A percentile compares a stretch with the other conserved stretches of the same genome.
These are phyloP conservation scores for Nerophis lumbriciformis DNA, from an alignment of 2,113 vertebrate species.

Conservation along the genomic window DNA sequence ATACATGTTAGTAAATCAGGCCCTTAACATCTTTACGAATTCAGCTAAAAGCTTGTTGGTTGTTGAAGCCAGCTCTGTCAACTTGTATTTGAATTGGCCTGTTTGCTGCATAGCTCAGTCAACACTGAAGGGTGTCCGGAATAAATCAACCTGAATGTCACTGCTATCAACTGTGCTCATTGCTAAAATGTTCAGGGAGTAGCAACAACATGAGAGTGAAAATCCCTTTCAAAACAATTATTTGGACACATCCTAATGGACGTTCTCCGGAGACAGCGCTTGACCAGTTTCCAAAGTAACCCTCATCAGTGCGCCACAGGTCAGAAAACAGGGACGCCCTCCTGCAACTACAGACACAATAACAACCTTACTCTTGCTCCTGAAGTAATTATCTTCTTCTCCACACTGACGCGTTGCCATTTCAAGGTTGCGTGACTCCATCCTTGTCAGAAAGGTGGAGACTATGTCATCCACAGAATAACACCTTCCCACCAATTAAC, in stretches of 20 bases:
- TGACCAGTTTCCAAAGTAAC: background rate
- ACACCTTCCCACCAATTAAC: background rate
- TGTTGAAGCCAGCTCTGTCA: constrained; percentile 30
- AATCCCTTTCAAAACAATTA: background rate
- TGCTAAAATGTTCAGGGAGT: constrained; percentile 11
- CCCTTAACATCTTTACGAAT: background rate
- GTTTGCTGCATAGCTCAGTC: constrained; percentile 42
- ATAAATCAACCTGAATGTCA: constrained; percentile 32
- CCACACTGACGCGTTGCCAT: background rate
- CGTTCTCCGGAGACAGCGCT: background rate
- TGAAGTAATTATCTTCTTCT: constrained; percentile 3
- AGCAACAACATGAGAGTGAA: background rate
- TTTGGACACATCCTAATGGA: background rate
- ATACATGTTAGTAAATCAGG: no score
- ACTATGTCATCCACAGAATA: background rate
- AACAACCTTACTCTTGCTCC: constrained; percentile 2
- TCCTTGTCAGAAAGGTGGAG: background rate
- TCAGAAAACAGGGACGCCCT: background rate
- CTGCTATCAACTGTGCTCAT: constrained; percentile 13
- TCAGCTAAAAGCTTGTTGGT: background rate
- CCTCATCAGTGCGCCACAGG: background rate
- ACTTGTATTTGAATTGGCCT: constrained; percentile 39
- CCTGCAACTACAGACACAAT: constrained; percentile 6
- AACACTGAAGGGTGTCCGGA: constrained; percentile 29
- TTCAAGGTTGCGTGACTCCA: constrained; percentile 2